Evolutionary conservation across 2,888 invertebrate genomes (phyloP).

Genomic region (Habroteleia sp.): DNA sequence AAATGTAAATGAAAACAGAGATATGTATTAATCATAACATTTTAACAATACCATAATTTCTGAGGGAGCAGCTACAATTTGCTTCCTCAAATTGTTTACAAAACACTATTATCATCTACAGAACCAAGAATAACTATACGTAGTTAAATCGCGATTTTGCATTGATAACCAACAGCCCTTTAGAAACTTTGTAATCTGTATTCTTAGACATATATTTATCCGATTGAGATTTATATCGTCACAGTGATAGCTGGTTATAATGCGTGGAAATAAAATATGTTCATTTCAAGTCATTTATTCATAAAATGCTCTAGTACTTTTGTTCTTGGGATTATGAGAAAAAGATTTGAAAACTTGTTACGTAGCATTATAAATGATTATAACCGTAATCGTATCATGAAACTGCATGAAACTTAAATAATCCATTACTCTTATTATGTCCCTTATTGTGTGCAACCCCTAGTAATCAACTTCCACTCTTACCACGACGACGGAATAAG

Average conservation of each 20-base stretch:
- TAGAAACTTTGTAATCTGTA: conserved; percentile 16
- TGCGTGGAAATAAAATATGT: conserved; percentile 15
- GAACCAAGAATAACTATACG: background rate
- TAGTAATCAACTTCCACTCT: conserved; percentile 45
- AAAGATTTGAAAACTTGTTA: conserved; percentile 28
- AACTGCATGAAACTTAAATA: conserved; percentile 41
- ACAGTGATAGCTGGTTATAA: conserved; percentile 28
- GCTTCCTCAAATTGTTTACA: conserved; percentile 22
- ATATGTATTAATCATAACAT: too few species aligned
- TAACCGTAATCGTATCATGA: conserved; percentile 34
- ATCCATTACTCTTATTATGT: conserved; percentile 48
- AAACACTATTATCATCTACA: conserved; percentile 8
- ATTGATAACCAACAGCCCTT: conserved; percentile 20
- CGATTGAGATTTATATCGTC: conserved; percentile 39
- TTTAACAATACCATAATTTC: too few species aligned
- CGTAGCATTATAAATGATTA: conserved; percentile 37
- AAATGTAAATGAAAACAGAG: too few species aligned
- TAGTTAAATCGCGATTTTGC: conserved; percentile 8
- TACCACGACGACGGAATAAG: conserved; percentile 16
- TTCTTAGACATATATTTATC: conserved; percentile 23
- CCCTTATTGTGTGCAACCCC: conserved; percentile 44
- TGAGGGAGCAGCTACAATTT: too few species aligned
- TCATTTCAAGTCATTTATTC: conserved; percentile 29
- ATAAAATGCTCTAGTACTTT: conserved; percentile 13
- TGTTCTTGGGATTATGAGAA: conserved; percentile 19